Evolutionary conservation across 2,888 invertebrate species (phyloP).

Genomic region (Apoderus coryli): DNA sequence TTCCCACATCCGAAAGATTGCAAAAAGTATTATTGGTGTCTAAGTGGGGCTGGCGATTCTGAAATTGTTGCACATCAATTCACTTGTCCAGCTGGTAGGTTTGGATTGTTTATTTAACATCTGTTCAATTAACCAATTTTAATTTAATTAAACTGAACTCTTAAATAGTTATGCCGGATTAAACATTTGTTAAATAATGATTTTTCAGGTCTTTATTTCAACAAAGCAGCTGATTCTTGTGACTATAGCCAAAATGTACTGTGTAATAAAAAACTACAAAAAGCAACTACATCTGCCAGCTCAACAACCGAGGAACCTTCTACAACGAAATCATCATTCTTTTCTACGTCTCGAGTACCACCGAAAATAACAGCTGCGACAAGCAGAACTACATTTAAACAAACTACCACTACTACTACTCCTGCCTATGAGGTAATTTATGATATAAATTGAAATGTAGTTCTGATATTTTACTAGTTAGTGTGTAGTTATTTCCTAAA

Average conservation of each 20-base stretch:
- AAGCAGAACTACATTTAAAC: slow-evolving; percentile 25
- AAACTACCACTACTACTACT: slow-evolving; percentile 24
- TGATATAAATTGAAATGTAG: too few species aligned
- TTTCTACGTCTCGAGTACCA: slow-evolving; percentile 24
- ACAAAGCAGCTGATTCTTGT: slow-evolving; percentile 82
- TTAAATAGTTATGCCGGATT: background rate
- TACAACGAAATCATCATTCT: slow-evolving; percentile 21
- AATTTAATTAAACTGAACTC: slow-evolving; percentile 2
- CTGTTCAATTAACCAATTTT: slow-evolving; percentile 7
- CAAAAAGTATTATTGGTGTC: slow-evolving; percentile 90
- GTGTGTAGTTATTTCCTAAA: too few species aligned
- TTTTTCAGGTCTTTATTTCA: slow-evolving; percentile 65
- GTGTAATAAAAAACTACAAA: slow-evolving; percentile 50
- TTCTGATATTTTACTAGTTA: too few species aligned
- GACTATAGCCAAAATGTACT: slow-evolving; percentile 81
- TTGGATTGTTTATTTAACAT: slow-evolving; percentile 2
- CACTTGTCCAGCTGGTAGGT: slow-evolving; percentile 73
- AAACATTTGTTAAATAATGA: slow-evolving; percentile 3
- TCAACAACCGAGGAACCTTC: slow-evolving; percentile 27
- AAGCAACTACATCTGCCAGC: slow-evolving; percentile 35
- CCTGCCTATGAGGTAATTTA: slow-evolving; percentile 27
- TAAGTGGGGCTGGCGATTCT: slow-evolving; percentile 76
- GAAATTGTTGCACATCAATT: slow-evolving; percentile 87
- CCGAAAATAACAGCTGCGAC: slow-evolving; percentile 32
- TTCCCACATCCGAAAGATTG: slow-evolving; percentile 84